Evolutionary conservation across 92 coral and sea anemone genomes (phyloP).

Genomic region (Heteractis magnifica): DNA sequence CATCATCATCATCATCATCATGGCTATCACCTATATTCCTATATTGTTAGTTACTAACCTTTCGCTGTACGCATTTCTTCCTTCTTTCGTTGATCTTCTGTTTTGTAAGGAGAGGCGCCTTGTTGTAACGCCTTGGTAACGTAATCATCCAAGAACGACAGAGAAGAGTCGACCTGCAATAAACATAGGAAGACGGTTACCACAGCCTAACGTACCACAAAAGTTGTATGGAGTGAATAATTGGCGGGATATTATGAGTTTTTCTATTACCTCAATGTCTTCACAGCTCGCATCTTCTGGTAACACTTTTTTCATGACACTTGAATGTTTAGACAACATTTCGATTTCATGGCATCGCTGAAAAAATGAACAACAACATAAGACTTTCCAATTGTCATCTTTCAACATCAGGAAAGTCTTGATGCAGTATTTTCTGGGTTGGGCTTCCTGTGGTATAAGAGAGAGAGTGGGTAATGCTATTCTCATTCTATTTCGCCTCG

Average conservation of each 20-base stretch:
- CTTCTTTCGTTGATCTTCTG: slow-evolving; percentile 13
- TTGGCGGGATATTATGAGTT: not conserved
- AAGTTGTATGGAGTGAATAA: not conserved
- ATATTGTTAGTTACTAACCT: not conserved
- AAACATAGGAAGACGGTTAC: not conserved
- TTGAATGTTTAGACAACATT: slow-evolving; percentile 53
- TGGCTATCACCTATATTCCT: not conserved
- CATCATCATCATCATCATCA: not conserved
- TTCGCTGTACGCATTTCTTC: not conserved
- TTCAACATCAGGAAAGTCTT: too few relatives aligned
- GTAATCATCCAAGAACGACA: slow-evolving; percentile 83
- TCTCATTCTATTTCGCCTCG: too few relatives aligned
- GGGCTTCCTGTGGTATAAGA: too few relatives aligned
- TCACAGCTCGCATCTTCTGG: slow-evolving; percentile 88
- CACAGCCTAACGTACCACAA: not conserved
- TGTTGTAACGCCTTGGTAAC: slow-evolving; percentile 66
- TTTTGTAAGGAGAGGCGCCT: slow-evolving; percentile 80
- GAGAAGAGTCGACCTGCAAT: slow-evolving; percentile 77
- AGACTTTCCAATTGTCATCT: too few relatives aligned
- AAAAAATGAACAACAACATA: not conserved
- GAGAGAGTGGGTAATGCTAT: too few relatives aligned
- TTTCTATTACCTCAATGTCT: slow-evolving; percentile 72
- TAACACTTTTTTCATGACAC: slow-evolving; percentile 62
- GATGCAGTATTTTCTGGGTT: too few relatives aligned
- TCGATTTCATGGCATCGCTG: slow-evolving; percentile 87